These are phyloP conservation scores for Thera obeliscata DNA, from an alignment of 2,888 invertebrate genomes.

Conservation along the genomic window DNA sequence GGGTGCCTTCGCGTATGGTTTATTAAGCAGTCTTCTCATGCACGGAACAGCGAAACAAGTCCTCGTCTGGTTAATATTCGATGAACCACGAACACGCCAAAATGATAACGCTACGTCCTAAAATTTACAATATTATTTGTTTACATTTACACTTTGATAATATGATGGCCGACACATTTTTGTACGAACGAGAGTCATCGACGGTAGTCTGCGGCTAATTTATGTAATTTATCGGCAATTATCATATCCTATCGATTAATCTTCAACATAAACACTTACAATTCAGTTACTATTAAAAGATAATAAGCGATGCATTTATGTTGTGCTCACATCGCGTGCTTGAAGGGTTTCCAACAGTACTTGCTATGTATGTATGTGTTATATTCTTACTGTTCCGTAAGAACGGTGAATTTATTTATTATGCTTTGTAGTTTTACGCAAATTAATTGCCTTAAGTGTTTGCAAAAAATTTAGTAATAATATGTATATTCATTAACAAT, in stretches of 20 bases:
- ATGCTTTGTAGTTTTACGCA: not conserved
- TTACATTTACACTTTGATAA: no score
- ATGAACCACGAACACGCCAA: slow-evolving; percentile 20
- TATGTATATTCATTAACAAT: no score
- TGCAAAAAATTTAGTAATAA: no score
- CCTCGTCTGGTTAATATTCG: slow-evolving; percentile 21
- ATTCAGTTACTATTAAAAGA: not conserved
- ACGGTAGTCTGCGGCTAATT: no score
- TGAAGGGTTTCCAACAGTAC: not conserved
- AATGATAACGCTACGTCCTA: not conserved
- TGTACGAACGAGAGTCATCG: no score
- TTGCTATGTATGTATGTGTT: not conserved
- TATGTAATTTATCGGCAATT: not conserved
- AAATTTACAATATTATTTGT: no score
- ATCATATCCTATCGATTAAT: not conserved
- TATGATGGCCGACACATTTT: no score
- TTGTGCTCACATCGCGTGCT: not conserved
- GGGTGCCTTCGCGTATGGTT: slow-evolving; percentile 27
- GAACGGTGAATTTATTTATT: not conserved
- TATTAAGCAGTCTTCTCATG: slow-evolving; percentile 24
- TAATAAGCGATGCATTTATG: not conserved
- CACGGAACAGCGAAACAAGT: slow-evolving; percentile 17
- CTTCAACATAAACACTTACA: not conserved
- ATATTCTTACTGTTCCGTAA: not conserved
- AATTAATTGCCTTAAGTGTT: not conserved